Base-by-base conservation (phyloP, 1,140 invertebrate genomes). In the Nasonia giraulti region DNA sequence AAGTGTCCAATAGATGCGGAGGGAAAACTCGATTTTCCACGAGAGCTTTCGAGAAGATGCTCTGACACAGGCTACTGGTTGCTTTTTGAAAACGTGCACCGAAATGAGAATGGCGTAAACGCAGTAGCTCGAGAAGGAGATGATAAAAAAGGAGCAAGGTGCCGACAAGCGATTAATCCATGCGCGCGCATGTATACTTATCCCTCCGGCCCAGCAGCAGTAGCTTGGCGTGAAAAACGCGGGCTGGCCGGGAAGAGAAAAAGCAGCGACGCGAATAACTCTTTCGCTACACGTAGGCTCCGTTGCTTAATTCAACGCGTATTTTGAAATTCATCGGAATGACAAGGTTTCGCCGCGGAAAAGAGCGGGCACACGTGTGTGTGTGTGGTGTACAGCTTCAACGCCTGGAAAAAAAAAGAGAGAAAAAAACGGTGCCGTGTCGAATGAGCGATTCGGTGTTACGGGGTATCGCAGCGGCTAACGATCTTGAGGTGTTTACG, bases 271-370 rank as follows among this genome's bases (percentile, higher is more conserved):
- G 68, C 27, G 68, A 71, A 27, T 27, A 62, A 50, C 80, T 20
- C 12, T 80, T 80, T 81, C 23, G 44, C 66, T 75, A 33, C 44
- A 62, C 33, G 75, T 77, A 11, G 33, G 44, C 27, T 62, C 73
- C 27, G 10, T 83, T 83, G 81, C 81, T 83, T 47, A 83, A 83
- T 83, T 76, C 68, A 37, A 17, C 73, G 33, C n/a, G 55, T 66
- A 83, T 83, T 83, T 83, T 83, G 81, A 83, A 83, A 83, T 68
- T 77, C 27, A 68, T 68, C 55, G 81, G 81, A 77, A 83, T 83
- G 81, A 83, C 81, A 83, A 83, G 81, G 81, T 77, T 83, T 47
- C 55, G 37, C 73, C n/a, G 17, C 7, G 55, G 74, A 77, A 83
- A 83, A 83, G 33, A 66, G 8, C 27, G 14, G 20, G 40, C 37